These are phyloP conservation scores for Myxocyprinus asiaticus DNA, from an alignment of 2,113 vertebrate species.

Conservation along the genomic window DNA sequence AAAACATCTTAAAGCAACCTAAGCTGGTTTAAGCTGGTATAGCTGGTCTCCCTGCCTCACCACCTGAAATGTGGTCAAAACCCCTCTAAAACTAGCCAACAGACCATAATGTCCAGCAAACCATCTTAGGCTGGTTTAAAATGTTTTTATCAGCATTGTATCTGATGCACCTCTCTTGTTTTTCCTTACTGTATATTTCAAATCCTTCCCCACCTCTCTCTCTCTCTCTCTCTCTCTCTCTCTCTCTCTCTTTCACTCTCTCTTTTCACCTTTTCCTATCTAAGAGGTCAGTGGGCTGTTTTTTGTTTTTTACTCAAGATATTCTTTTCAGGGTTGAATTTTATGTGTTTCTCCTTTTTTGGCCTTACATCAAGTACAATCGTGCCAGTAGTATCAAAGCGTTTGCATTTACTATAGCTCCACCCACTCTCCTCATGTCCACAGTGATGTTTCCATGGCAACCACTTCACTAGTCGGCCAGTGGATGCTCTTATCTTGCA, in stretches of 20 bases:
- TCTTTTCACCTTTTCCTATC: slow-evolving; percentile 1
- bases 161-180: too few relatives aligned
- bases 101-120: too few relatives aligned
- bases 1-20: too few relatives aligned
- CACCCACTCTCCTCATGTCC: slow-evolving; percentile 60
- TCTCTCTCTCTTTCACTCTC: not conserved
- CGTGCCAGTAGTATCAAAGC: slow-evolving; percentile 55
- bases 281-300: slow-evolving; percentile 48
- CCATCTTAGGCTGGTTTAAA: too few relatives aligned
- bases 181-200: too few relatives aligned
- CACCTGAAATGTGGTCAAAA: too few relatives aligned
- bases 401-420: slow-evolving; percentile 64
- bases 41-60: too few relatives aligned
- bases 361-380: slow-evolving; percentile 50
- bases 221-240: slow-evolving; percentile 14
- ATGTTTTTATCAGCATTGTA: too few relatives aligned
- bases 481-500: slow-evolving; percentile 65
- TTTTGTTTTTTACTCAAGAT: slow-evolving; percentile 13
- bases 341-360: slow-evolving; percentile 56
- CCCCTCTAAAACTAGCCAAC: too few relatives aligned
- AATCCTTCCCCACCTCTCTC: not conserved
- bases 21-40: too few relatives aligned
- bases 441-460: slow-evolving; percentile 72
- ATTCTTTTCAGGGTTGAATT: slow-evolving; percentile 48
- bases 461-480: slow-evolving; percentile 65